phyloP scores from a whole-genome alignment of 2,888 invertebrate genomes.

The Conistra vaccinii region DNA sequence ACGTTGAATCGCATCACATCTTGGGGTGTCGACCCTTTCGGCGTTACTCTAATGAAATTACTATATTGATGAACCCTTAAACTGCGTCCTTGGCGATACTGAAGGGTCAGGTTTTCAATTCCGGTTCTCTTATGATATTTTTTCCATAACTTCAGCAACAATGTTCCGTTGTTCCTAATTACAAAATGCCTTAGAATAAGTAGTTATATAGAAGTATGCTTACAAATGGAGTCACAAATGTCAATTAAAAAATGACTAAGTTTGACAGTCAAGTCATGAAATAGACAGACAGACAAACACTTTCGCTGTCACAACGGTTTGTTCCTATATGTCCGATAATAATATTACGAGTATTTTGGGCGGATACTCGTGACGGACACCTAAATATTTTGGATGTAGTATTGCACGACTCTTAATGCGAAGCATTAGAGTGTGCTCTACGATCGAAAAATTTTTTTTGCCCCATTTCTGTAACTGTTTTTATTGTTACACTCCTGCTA shows the following conservation, averaged over 20 bases:
- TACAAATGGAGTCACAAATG: constrained; percentile 6
- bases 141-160: too few relatives aligned
- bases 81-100: neutral
- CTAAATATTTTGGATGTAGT: too few relatives aligned
- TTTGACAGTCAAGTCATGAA: constrained; percentile 17
- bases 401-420: too few relatives aligned
- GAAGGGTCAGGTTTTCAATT: neutral
- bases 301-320: constrained; percentile 1
- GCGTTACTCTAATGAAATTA: neutral
- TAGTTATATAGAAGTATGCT: too few relatives aligned
- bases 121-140: neutral
- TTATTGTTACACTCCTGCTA: too few relatives aligned
- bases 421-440: too few relatives aligned
- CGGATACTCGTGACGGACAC: neutral
- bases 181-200: neutral
- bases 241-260: neutral
- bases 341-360: neutral
- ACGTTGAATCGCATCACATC: neutral
- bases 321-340: neutral
- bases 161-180: neutral
- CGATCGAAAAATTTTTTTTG: too few relatives aligned
- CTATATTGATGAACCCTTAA: neutral
- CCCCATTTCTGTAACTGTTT: too few relatives aligned
- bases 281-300: constrained; percentile 20
- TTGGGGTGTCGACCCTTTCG: too few relatives aligned